phyloP scores from a whole-genome alignment of 2,113 vertebrate genomes.

The Microcebus tavaratra region DNA sequence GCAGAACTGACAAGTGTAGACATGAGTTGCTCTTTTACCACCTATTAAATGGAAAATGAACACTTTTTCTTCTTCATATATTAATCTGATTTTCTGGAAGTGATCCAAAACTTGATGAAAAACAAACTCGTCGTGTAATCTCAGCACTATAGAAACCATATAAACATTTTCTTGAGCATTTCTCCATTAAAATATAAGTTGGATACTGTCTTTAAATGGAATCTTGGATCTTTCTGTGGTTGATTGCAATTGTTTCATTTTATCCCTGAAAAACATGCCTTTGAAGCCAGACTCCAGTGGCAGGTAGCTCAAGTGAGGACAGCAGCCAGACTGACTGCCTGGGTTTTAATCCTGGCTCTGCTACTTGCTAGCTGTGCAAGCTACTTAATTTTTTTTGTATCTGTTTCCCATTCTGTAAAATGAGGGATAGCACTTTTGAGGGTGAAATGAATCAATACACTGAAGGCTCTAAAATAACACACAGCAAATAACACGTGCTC shows the following conservation, averaged over 20 bases:
- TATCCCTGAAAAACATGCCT: neutral
- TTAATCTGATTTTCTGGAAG: constrained; percentile 46
- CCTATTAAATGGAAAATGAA: neutral
- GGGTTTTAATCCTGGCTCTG: neutral
- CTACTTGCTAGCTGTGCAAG: neutral
- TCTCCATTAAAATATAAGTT: neutral
- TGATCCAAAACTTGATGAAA: neutral
- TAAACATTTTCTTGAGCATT: neutral
- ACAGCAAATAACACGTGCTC: neutral
- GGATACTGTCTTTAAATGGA: neutral
- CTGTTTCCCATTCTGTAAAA: neutral
- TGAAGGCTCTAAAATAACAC: neutral
- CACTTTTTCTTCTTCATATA: neutral
- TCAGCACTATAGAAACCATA: neutral
- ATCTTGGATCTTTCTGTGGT: neutral
- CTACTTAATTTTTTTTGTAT: neutral
- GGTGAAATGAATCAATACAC: neutral
- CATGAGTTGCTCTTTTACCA: neutral
- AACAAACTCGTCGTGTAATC: neutral
- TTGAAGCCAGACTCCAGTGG: neutral
- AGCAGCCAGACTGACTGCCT: neutral
- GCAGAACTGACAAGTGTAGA: neutral
- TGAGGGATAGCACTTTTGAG: neutral
- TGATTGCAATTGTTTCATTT: neutral
- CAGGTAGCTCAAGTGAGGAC: no score